Evolutionary conservation across 2,113 vertebrate species (phyloP).

Genomic region (Etheostoma cragini): DNA sequence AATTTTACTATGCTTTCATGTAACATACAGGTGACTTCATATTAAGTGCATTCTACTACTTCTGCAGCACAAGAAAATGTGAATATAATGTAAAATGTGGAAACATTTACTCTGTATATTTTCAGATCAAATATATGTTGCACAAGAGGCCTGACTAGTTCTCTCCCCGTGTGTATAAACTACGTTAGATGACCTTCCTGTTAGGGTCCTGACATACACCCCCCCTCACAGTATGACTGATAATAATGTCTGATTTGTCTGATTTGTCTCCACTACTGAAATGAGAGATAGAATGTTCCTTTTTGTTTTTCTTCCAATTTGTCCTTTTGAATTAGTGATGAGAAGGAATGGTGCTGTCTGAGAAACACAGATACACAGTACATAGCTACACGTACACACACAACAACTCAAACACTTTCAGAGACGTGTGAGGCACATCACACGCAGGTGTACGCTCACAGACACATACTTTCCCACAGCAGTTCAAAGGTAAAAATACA

Average conservation of each 20-base stretch:
- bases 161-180: background rate
- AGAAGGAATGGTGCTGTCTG: background rate
- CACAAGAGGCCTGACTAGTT: background rate
- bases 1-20: background rate
- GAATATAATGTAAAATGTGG: background rate
- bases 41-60: background rate
- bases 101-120: background rate
- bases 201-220: background rate
- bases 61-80: background rate
- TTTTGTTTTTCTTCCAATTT: slow-evolving; percentile 11
- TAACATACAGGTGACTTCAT: background rate
- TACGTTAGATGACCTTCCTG: background rate
- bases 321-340: slow-evolving; percentile 45
- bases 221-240: background rate
- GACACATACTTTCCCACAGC: slow-evolving; percentile 11
- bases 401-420: background rate
- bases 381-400: background rate
- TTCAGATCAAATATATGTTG: background rate
- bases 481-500: background rate
- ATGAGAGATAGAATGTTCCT: background rate
- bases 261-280: slow-evolving; percentile 13
- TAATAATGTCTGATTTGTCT: slow-evolving; percentile 1
- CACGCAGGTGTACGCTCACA: slow-evolving; percentile 8
- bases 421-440: background rate
- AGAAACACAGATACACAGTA: background rate